These are phyloP conservation scores for Lepilemur septentrionalis DNA, from an alignment of 2,797 vertebrate species.

Conservation along the genomic window DNA sequence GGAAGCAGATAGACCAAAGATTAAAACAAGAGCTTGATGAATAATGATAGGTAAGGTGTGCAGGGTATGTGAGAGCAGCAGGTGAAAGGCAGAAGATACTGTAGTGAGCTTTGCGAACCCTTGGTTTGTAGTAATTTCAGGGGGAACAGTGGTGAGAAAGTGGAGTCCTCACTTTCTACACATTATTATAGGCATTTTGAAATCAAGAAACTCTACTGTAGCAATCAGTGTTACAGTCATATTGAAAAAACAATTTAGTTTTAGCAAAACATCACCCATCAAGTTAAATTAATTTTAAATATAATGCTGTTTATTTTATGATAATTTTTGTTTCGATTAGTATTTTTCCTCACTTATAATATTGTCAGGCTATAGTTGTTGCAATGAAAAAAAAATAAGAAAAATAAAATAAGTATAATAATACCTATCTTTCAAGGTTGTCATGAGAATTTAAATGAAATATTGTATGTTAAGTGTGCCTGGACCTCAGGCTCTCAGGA, in stretches of 20 bases:
- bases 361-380: too few species aligned
- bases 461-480: neutral
- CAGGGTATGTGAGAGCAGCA: neutral
- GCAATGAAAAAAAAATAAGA: too few species aligned
- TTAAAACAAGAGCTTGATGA: neutral
- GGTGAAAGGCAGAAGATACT: neutral
- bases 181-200: neutral
- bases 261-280: neutral
- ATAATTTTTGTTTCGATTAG: conserved; percentile 26
- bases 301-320: neutral
- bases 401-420: neutral
- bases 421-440: neutral
- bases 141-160: neutral
- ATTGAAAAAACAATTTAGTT: conserved; percentile 26
- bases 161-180: neutral
- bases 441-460: conserved; percentile 18
- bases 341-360: neutral
- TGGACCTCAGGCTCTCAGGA: neutral
- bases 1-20: neutral
- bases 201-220: neutral
- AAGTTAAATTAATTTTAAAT: conserved; percentile 6
- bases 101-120: neutral
- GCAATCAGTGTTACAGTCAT: neutral
- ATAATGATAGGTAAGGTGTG: neutral
- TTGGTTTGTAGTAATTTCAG: neutral